Evolutionary conservation across 2,888 invertebrate species (phyloP), one percentile per base, ranked within the genome.

Genomic region (Synanthedon vespiformis): DNA sequence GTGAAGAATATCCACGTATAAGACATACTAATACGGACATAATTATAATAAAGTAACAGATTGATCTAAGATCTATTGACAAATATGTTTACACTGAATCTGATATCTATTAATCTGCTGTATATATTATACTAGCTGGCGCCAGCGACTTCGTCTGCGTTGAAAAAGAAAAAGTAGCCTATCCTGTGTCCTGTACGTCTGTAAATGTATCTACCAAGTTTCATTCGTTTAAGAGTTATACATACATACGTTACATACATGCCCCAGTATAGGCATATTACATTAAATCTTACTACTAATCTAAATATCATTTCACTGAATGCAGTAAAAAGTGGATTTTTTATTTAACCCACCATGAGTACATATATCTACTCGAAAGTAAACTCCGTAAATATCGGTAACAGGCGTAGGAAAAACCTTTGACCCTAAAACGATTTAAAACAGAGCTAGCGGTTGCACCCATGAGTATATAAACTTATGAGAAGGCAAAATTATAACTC

Each of bases 391-490:
- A 44, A 44, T 44, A 44, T 44, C 44, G 44, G 44, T 44, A 44
- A 44, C 14, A 44, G 44, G 44, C 13, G 5, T 44, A 44, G 14
- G 14, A 13, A 44, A 44, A 44, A 14, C 44, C 55, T 55, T 55
- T 55, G 52, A 55, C 55, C 55, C 53, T 63, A 67, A 62, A 56
- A 60, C 67, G 61, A 64, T 65, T 67, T 66, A 61, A 67, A 64
- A 63, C 60, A 58, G 62, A 64, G 61, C 55, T 54, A 55, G 58
- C 54, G 57, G 58, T 58, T 56, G 55, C 54, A 54, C 55, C 52
- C 18, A 12, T 54, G 53, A 51, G 16, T 51, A 57, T 44, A 14
- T 14, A 44, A 44, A 44, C 4, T 44, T 13, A 34, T n/a, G 44
- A 44, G 44, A n/a, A 44, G 44, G 44, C 44, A 44, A 34, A 1